A percentile compares a stretch with the other conserved stretches of the same genome.
phyloP scores from a whole-genome alignment of 2,113 vertebrate genomes.

The Syngnathus scovelli region DNA sequence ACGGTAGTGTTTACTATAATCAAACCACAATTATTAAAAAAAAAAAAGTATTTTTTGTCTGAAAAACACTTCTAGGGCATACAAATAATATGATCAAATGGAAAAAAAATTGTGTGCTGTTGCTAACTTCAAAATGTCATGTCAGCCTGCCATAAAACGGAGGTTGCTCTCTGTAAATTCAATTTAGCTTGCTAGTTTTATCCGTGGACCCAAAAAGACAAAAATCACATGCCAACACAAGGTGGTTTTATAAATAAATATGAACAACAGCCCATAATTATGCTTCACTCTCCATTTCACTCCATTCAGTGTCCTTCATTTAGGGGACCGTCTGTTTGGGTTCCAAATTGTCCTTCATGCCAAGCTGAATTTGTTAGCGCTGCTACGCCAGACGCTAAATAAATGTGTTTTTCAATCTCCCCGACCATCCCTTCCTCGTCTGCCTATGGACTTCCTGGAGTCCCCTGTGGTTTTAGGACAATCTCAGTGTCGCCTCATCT shows the following conservation, averaged over 20 bases:
- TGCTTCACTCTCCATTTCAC: slow-evolving; percentile 37
- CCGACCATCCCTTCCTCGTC: slow-evolving; percentile 38
- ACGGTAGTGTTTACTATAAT: too few relatives aligned
- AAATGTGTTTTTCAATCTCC: slow-evolving; percentile 80
- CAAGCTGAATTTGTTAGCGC: slow-evolving; percentile 78
- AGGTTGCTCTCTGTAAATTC: too few relatives aligned
- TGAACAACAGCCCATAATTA: slow-evolving; percentile 24
- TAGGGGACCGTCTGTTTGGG: slow-evolving; percentile 69
- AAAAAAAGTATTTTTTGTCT: too few relatives aligned
- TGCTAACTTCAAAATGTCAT: background rate
- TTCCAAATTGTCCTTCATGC: slow-evolving; percentile 86
- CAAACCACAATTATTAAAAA: too few relatives aligned
- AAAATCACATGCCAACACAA: background rate
- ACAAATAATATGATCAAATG: too few relatives aligned
- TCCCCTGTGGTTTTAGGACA: slow-evolving; percentile 64
- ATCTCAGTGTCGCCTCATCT: slow-evolving; percentile 59
- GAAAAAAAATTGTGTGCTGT: background rate
- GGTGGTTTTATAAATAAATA: background rate
- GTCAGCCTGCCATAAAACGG: background rate
- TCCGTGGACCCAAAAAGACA: background rate
- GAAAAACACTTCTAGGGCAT: too few relatives aligned
- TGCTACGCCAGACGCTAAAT: slow-evolving; percentile 77
- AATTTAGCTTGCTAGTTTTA: background rate
- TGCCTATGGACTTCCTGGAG: slow-evolving; percentile 51
- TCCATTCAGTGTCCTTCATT: slow-evolving; percentile 69